Base-by-base conservation (phyloP, 2,113 vertebrate genomes). In the Elephas maximus region DNA sequence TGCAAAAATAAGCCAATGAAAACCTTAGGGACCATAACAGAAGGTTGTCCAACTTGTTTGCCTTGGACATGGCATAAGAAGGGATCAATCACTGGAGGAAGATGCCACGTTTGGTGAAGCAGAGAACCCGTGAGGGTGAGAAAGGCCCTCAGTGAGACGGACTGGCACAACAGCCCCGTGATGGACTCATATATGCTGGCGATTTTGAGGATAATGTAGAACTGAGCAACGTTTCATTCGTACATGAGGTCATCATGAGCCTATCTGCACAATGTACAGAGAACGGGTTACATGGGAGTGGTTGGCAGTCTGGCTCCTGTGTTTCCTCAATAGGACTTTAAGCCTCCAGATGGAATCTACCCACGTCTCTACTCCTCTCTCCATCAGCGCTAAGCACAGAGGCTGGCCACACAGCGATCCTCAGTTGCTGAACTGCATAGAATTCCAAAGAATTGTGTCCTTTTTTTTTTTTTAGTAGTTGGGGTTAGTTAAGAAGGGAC, bases 401-500 rank as follows among this genome's bases (percentile, higher is more conserved):
- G 30, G 48, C 11, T 44, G 51, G 18, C 83, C 76, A 73, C 28
- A 78, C 33, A n/a, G 91, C 5, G 65, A 62, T 24, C 45, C 41
- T 57, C 76, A 78, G 88, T 33, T 30, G 57, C 44, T 85, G 26
- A 73, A 48, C 18, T 87, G n/a, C 24, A 33, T 6, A 80, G n/a
- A 14, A 82, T 17, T 87, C 74, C 45, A 45, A 93, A 24, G 57
- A 85, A n/a, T 74, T 87, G 17, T 91, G 76, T 8, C 63, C 81
- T 7, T 87, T 87, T 20, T 41, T 84, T 71, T 83, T 44, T 21
- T 10, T 74, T 74, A 23, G 63, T 65, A 37, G 69, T 37, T 87
- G 45, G 14, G 48, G 37, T 23, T 81, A n/a, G 76, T 84, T 92
- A 65, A 41, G 67, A 94, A 95, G 67, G 73, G 78, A 94, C 95